Conservation (phyloP, 1,140 invertebrate genomes). For the Luehdorfia chinensis region DNA sequence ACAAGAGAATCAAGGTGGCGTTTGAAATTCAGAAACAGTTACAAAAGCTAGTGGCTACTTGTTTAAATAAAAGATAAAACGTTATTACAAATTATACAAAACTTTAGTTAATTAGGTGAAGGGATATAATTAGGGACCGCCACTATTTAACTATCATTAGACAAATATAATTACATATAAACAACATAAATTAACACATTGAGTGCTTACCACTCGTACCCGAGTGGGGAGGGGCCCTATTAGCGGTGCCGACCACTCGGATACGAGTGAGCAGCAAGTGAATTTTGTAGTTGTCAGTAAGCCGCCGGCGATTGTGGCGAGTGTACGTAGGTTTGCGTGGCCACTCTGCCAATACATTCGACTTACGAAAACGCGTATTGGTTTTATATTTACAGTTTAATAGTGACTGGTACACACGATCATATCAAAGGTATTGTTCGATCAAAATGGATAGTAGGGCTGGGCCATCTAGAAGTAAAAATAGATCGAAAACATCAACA, state of each 20-base stretch:
- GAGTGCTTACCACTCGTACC: neutral
- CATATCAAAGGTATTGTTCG: slow-evolving; percentile 14
- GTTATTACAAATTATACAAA: no score
- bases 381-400: slow-evolving; percentile 20
- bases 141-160: no score
- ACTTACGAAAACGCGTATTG: slow-evolving; percentile 22
- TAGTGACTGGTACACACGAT: slow-evolving; percentile 21
- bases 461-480: slow-evolving; percentile 20
- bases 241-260: slow-evolving; percentile 3
- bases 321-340: slow-evolving; percentile 15
- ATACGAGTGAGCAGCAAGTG: slow-evolving; percentile 6
- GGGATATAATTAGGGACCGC: no score
- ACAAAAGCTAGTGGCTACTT: no score
- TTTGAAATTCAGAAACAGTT: no score
- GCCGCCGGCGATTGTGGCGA: slow-evolving; percentile 3
- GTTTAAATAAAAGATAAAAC: no score
- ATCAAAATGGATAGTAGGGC: slow-evolving; percentile 24
- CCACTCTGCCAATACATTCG: slow-evolving; percentile 23
- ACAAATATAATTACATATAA: no score
- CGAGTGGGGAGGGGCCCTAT: slow-evolving; percentile 8
- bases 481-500: neutral
- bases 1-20: no score
- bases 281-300: slow-evolving; percentile 4
- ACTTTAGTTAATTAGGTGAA: no score
- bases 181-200: slow-evolving; percentile 7